Evolutionary conservation across 1,140 invertebrate species (phyloP).

Genomic region (Metopolophium dirhodum): DNA sequence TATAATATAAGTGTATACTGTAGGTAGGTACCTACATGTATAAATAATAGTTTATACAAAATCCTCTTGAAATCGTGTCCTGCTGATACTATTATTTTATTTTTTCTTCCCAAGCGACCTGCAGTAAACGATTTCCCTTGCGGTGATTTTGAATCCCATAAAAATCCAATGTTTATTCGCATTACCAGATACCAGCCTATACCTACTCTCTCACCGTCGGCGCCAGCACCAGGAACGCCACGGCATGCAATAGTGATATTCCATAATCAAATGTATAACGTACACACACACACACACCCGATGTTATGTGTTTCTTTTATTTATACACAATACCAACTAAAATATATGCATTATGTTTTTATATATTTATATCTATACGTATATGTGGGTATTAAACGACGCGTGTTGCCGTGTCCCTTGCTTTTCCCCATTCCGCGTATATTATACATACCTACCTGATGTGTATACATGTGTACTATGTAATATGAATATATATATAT

Average conservation of each 20-base stretch:
- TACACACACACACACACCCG: background rate
- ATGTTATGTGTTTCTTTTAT: background rate
- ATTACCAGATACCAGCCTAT: background rate
- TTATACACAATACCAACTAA: background rate
- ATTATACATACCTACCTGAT: too few relatives aligned
- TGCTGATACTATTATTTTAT: background rate
- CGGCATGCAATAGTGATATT: background rate
- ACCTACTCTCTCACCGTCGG: background rate
- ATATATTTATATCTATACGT: background rate
- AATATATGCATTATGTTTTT: background rate
- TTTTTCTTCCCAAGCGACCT: background rate
- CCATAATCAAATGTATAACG: background rate
- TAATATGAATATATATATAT: background rate
- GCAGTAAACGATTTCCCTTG: conserved; percentile 25
- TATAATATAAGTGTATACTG: background rate
- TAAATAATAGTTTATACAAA: background rate
- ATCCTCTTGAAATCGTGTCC: background rate
- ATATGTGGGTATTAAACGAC: background rate
- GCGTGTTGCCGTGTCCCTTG: background rate
- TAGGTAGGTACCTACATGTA: background rate
- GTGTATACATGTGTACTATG: background rate
- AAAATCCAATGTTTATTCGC: background rate
- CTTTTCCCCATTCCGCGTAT: background rate
- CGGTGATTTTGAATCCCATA: background rate
- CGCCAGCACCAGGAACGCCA: too few relatives aligned